Percentiles rank a stretch among this genome's conserved stretches.
Conservation (phyloP, 2,797 vertebrate species). For the Paedocypris micromegethes region DNA sequence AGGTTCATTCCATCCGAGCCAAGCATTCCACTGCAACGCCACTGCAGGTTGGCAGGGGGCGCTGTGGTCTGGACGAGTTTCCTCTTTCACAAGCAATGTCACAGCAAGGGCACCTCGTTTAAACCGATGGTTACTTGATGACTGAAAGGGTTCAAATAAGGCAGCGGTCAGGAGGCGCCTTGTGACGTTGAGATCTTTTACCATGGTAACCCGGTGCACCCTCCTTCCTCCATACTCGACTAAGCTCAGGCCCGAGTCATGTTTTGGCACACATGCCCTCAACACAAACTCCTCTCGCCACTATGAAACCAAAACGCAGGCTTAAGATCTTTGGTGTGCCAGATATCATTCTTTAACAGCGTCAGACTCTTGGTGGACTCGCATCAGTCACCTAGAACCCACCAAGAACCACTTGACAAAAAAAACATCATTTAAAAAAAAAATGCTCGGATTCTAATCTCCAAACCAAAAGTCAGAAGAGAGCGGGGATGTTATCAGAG, state of each 20-base stretch:
- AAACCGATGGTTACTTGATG: constrained; percentile 25
- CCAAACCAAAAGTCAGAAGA: background rate
- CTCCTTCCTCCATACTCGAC: constrained; percentile 34
- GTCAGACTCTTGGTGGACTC: too few relatives aligned
- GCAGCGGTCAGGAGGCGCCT: constrained; percentile 34
- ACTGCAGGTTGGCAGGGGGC: constrained; percentile 39
- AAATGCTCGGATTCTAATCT: background rate
- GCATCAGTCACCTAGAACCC: too few relatives aligned
- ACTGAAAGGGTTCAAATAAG: constrained; percentile 44
- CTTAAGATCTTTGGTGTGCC: too few relatives aligned
- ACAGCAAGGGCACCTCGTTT: constrained; percentile 39
- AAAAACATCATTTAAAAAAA: background rate
- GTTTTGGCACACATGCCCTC: constrained; percentile 42
- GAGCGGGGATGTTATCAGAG: constrained; percentile 7
- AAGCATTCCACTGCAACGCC: constrained; percentile 32
- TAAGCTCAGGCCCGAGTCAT: constrained; percentile 38
- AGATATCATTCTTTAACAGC: too few relatives aligned
- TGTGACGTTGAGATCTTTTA: constrained; percentile 35
- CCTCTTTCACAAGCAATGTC: constrained; percentile 33
- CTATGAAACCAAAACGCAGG: too few relatives aligned
- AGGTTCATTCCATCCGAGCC: constrained; percentile 37
- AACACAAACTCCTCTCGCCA: background rate
- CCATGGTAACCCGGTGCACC: constrained; percentile 39
- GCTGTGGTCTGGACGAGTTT: constrained; percentile 31
- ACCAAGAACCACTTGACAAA: background rate